These are phyloP conservation scores for Neodiprion fabricii DNA, from an alignment of 1,140 invertebrate species.

Conservation along the genomic window DNA sequence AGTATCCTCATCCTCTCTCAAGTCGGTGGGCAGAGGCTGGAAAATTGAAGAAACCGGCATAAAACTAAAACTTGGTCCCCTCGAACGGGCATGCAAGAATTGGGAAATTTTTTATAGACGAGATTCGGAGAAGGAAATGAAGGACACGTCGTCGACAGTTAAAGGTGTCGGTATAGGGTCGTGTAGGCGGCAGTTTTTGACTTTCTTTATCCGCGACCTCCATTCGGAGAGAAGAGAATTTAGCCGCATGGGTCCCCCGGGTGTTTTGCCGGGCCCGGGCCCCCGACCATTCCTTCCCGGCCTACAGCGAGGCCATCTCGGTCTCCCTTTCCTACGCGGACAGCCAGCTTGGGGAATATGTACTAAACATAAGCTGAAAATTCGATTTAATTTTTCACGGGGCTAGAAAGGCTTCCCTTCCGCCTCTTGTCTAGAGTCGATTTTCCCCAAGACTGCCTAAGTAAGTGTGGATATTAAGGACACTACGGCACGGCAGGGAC, in stretches of 20 bases:
- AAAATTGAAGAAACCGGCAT: no score
- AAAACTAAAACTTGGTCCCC: no score
- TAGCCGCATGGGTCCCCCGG: neutral
- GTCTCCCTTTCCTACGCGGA: neutral
- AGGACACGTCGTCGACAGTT: neutral
- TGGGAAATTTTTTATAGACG: no score
- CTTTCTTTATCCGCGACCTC: neutral
- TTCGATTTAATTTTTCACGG: conserved; percentile 1
- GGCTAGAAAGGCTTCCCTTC: neutral
- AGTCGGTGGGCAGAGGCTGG: no score
- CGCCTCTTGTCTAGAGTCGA: no score
- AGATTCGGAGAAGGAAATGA: no score
- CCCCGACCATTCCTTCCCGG: neutral
- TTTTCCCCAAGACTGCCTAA: no score
- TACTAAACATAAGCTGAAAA: neutral
- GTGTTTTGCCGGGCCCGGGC: neutral
- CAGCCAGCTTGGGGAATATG: neutral
- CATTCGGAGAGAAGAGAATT: neutral
- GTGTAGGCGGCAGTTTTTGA: neutral
- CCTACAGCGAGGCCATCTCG: neutral
- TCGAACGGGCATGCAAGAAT: no score
- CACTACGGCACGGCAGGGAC: no score
- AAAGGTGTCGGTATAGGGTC: neutral
- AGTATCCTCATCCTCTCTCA: no score
- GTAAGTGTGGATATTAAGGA: no score